These are phyloP conservation scores for Frankliniella intonsa DNA, from an alignment of 2,888 invertebrate genomes.

Conservation along the genomic window DNA sequence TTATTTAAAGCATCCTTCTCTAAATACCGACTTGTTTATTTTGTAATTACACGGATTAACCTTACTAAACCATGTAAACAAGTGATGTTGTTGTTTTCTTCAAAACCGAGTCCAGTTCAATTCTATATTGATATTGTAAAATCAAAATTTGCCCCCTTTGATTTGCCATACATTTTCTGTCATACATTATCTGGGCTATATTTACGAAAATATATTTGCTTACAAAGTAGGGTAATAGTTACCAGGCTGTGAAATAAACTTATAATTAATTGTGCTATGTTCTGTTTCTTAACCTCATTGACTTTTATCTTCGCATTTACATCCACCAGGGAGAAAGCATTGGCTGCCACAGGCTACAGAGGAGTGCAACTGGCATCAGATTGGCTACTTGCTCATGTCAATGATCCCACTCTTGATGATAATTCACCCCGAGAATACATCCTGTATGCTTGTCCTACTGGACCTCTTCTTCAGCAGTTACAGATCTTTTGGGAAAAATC, in stretches of 20 bases:
- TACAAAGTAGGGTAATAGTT: background rate
- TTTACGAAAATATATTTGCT: background rate
- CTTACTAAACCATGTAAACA: background rate
- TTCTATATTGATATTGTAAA: too few species aligned
- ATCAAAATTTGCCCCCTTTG: too few species aligned
- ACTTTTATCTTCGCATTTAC: slow-evolving; percentile 31
- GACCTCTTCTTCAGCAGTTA: slow-evolving; percentile 65
- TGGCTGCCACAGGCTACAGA: slow-evolving; percentile 83
- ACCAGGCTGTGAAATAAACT: background rate
- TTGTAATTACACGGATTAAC: background rate
- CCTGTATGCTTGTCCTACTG: slow-evolving; percentile 80
- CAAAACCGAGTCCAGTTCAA: too few species aligned
- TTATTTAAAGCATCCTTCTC: too few species aligned
- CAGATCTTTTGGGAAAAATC: slow-evolving; percentile 76
- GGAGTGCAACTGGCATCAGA: slow-evolving; percentile 85
- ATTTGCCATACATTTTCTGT: background rate
- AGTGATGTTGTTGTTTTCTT: background rate
- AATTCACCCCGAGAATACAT: slow-evolving; percentile 78
- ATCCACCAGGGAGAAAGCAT: slow-evolving; percentile 69
- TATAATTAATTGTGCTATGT: slow-evolving; percentile 30
- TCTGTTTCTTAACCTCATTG: slow-evolving; percentile 10
- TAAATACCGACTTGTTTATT: too few species aligned
- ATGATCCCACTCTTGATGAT: slow-evolving; percentile 74
- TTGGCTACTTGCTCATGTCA: slow-evolving; percentile 85
- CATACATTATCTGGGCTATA: background rate